phyloP scores from a whole-genome alignment of 2,888 invertebrate species.

The Stramonita haemastoma region DNA sequence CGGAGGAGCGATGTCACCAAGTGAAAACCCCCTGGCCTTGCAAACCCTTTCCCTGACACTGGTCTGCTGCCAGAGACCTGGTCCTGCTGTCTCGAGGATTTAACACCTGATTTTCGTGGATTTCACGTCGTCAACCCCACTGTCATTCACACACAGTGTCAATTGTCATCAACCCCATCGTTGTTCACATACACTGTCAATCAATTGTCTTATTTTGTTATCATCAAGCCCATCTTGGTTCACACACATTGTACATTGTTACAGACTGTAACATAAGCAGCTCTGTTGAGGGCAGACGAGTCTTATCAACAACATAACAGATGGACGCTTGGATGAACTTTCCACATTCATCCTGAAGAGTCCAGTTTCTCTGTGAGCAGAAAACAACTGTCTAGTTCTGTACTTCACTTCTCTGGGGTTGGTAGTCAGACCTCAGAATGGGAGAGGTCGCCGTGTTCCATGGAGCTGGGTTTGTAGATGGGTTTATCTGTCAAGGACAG shows the following conservation, averaged over 20 bases:
- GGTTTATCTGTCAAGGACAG: conserved; percentile 32
- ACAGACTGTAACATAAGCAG: background rate
- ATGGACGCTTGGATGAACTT: background rate
- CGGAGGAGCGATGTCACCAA: too few species aligned
- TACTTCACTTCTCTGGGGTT: background rate
- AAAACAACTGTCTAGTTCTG: background rate
- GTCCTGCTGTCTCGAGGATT: too few species aligned
- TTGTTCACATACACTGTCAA: background rate
- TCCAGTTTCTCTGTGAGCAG: background rate
- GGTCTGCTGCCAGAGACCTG: too few species aligned
- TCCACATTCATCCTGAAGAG: background rate
- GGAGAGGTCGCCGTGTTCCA: background rate
- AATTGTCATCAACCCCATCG: background rate
- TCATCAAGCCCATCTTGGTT: background rate
- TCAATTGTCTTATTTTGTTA: too few species aligned
- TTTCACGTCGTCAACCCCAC: too few species aligned
- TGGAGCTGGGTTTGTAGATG: conserved; percentile 30
- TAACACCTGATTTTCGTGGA: too few species aligned
- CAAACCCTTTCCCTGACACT: too few species aligned
- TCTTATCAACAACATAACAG: background rate
- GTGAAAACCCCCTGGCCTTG: too few species aligned
- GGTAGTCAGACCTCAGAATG: background rate
- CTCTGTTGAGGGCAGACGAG: background rate
- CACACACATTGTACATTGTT: background rate
- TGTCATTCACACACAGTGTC: too few species aligned